phyloP scores from a whole-genome alignment of 2,888 invertebrate genomes.

The Metalampra italica region DNA sequence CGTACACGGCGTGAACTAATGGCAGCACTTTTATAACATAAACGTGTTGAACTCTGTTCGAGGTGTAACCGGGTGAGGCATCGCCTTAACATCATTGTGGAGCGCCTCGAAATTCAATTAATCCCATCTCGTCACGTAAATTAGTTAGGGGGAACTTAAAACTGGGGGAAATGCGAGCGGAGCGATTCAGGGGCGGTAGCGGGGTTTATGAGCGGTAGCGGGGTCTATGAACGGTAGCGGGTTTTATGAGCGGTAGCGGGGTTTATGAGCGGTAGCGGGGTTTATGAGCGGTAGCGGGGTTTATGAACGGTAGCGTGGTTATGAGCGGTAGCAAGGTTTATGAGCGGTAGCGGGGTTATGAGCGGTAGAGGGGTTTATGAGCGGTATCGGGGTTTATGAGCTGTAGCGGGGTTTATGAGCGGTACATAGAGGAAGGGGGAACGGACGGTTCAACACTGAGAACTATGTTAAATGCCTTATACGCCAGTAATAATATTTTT shows the following conservation, averaged over 20 bases:
- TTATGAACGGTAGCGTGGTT: no score
- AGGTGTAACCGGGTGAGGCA: neutral
- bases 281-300: no score
- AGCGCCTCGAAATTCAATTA: constrained; percentile 49
- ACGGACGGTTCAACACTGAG: no score
- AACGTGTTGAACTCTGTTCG: neutral
- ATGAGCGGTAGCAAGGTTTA: constrained; percentile 7
- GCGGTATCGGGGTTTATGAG: no score
- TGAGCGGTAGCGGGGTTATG: neutral
- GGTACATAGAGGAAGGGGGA: no score
- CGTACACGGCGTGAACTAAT: neutral
- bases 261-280: no score
- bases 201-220: constrained; percentile 9
- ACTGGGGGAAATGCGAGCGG: constrained; percentile 17
- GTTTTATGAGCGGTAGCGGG: no score
- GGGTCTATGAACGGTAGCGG: neutral
- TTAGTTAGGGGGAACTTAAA: constrained; percentile 49
- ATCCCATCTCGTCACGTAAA: constrained; percentile 54
- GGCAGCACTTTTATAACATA: neutral
- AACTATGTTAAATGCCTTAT: no score
- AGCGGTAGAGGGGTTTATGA: constrained; percentile 7
- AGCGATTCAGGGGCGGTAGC: neutral
- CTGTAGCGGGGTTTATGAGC: no score
- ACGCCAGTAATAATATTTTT: no score
- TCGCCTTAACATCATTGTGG: constrained; percentile 24